Percentiles rank a stretch among this genome's conserved stretches.
Evolutionary conservation across 1,140 invertebrate species (phyloP).

Genomic region (Orius laevigatus): DNA sequence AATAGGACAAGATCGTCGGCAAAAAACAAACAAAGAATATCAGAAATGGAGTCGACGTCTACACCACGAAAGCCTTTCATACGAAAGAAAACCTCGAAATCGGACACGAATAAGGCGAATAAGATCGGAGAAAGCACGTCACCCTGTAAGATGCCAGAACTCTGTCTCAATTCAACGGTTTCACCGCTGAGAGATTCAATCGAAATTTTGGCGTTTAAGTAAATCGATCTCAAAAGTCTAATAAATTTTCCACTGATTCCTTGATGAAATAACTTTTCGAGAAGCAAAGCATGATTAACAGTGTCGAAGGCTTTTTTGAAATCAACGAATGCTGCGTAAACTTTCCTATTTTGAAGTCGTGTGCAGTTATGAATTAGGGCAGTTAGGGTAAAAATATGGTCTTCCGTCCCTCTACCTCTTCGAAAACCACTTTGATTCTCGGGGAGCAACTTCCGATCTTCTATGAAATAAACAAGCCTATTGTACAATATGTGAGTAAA

Average conservation of each 20-base stretch:
- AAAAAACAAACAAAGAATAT: conserved; percentile 16
- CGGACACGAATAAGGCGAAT: conserved; percentile 16
- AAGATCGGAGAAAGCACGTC: conserved; percentile 16
- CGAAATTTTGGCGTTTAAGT: conserved; percentile 18
- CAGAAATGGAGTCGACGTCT: neutral
- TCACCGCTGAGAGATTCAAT: conserved; percentile 6
- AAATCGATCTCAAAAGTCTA: neutral
- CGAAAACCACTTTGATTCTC: too few relatives aligned
- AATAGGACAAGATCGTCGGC: conserved; percentile 18
- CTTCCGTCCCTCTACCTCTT: neutral
- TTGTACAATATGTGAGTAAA: too few relatives aligned
- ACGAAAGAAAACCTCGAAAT: conserved; percentile 13
- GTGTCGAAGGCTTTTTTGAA: conserved; percentile 20
- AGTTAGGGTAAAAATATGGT: neutral
- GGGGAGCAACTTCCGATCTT: too few relatives aligned
- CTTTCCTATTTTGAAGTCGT: neutral
- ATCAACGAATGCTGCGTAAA: conserved; percentile 21
- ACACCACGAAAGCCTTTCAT: neutral
- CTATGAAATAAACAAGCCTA: too few relatives aligned
- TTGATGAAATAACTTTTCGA: conserved; percentile 17
- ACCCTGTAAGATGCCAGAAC: conserved; percentile 20
- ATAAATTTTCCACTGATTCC: conserved; percentile 20
- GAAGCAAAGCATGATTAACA: conserved; percentile 17
- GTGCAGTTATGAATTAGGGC: neutral
- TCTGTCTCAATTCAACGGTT: conserved; percentile 7